Percentiles rank a stretch among this genome's conserved stretches.
These are phyloP conservation scores for Ectobius pallidus DNA, from an alignment of 2,888 invertebrate species.

Conservation along the genomic window DNA sequence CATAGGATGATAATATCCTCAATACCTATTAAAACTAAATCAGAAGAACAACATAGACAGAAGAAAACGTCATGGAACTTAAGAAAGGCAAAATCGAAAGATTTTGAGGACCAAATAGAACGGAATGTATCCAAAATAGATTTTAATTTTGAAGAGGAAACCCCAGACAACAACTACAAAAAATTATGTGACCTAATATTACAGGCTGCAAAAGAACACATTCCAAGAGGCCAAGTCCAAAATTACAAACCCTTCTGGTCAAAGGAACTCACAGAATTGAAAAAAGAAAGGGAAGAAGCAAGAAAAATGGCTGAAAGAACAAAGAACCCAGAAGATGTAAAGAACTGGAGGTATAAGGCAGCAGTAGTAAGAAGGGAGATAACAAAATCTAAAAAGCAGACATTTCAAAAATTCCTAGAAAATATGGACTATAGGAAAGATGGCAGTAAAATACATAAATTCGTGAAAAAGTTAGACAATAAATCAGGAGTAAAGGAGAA, in stretches of 20 bases:
- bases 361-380: background rate
- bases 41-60: background rate
- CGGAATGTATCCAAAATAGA: background rate
- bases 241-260: background rate
- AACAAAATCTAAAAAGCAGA: background rate
- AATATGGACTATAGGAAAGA: conserved; percentile 9
- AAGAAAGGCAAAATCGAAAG: background rate
- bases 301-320: background rate
- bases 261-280: background rate
- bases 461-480: too few relatives aligned
- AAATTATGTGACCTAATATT: too few relatives aligned
- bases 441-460: too few relatives aligned
- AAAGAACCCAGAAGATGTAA: too few relatives aligned
- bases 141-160: too few relatives aligned
- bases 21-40: too few relatives aligned
- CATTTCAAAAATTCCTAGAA: background rate
- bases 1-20: too few relatives aligned
- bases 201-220: background rate
- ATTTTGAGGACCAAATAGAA: background rate
- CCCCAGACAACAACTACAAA: too few relatives aligned
- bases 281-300: background rate
- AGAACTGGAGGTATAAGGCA: background rate
- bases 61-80: too few relatives aligned
- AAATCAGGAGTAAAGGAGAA: background rate
- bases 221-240: background rate